phyloP scores from a whole-genome alignment of 2,113 vertebrate genomes.

The Amia ocellicauda region DNA sequence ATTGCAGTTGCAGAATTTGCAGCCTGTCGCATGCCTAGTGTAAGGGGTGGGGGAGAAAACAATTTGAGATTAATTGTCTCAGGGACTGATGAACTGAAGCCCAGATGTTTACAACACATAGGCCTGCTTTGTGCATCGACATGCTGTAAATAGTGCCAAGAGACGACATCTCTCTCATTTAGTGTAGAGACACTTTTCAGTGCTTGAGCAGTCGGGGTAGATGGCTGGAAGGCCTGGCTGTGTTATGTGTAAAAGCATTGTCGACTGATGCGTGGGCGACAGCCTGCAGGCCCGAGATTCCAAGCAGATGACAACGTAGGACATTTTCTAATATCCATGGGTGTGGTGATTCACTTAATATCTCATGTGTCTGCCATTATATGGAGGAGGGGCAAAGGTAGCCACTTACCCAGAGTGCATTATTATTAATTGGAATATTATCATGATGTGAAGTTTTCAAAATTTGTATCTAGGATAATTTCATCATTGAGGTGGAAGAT shows the following conservation, averaged over 20 bases:
- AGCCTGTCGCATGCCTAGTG: too few relatives aligned
- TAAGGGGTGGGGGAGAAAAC: too few relatives aligned
- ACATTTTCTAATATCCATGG: not conserved
- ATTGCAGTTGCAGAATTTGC: too few relatives aligned
- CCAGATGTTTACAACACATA: conserved; percentile 2
- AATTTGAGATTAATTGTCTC: not conserved
- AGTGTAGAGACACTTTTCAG: conserved; percentile 33
- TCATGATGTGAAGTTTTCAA: too few relatives aligned
- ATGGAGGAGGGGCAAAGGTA: too few relatives aligned
- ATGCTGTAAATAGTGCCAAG: conserved; percentile 14
- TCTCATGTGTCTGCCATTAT: too few relatives aligned
- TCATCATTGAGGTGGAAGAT: too few relatives aligned
- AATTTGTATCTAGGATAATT: too few relatives aligned
- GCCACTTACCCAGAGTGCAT: too few relatives aligned
- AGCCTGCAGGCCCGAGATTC: not conserved
- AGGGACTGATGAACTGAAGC: not conserved
- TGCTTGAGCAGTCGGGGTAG: conserved; percentile 13
- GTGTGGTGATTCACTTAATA: not conserved
- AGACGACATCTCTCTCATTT: conserved; percentile 27
- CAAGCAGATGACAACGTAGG: not conserved
- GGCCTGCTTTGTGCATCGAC: conserved; percentile 42
- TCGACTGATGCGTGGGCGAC: not conserved
- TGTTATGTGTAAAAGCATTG: conserved; percentile 3
- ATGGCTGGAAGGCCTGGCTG: conserved; percentile 19
- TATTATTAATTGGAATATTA: too few relatives aligned